Evolutionary conservation across 2,797 vertebrate species (phyloP).

Genomic region (Macropus fuliginosus): DNA sequence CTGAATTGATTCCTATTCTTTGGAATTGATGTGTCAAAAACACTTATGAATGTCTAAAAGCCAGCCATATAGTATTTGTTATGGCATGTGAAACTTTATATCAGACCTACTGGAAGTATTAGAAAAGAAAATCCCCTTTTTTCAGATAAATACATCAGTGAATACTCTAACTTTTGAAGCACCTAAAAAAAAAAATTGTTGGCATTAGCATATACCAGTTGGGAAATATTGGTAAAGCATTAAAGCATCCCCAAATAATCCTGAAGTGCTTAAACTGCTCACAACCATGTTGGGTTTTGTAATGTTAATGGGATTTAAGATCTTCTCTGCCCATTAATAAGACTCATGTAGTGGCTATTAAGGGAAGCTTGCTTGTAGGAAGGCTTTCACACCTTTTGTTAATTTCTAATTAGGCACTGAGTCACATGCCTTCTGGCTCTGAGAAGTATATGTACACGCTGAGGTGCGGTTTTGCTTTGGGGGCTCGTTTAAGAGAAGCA

Average conservation of each 20-base stretch:
- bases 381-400: no score
- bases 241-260: neutral
- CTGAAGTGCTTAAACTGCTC: neutral
- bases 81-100: neutral
- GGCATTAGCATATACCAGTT: neutral
- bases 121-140: neutral
- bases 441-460: no score
- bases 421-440: no score
- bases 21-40: neutral
- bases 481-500: no score
- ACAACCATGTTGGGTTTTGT: neutral
- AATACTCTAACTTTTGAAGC: neutral
- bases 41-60: neutral
- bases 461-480: no score
- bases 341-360: no score
- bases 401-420: no score
- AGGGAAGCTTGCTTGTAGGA: no score
- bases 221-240: neutral
- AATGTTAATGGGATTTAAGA: no score
- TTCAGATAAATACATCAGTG: neutral
- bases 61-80: conserved; percentile 14
- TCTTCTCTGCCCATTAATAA: no score
- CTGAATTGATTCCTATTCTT: neutral
- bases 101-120: neutral
- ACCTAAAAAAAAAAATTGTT: neutral